phyloP scores from a whole-genome alignment of 2,888 invertebrate genomes.

The Sphaeridia pumilis region DNA sequence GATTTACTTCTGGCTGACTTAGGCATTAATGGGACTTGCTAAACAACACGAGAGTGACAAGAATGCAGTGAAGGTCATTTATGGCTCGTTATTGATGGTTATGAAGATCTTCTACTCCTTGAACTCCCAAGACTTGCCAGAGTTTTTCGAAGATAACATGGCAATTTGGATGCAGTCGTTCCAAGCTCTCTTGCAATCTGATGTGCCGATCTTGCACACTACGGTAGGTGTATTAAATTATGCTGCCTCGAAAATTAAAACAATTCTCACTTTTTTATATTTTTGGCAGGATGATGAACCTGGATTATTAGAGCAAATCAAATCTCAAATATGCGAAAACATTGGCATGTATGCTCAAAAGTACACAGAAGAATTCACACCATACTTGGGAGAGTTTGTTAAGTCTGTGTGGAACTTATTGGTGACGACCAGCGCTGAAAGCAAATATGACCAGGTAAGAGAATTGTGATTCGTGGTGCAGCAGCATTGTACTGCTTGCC shows the following conservation, averaged over 20 bases:
- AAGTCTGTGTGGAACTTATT: constrained; percentile 86
- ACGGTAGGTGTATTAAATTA: constrained; percentile 43
- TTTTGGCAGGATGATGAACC: constrained; percentile 78
- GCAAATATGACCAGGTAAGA: constrained; percentile 82
- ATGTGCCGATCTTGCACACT: constrained; percentile 64
- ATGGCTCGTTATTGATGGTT: constrained; percentile 73
- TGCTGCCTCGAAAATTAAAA: no score
- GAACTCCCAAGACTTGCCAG: constrained; percentile 95
- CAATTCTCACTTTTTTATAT: no score
- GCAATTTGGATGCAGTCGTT: constrained; percentile 87
- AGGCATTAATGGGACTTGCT: constrained; percentile 75
- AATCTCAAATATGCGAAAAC: constrained; percentile 93
- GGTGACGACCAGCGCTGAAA: constrained; percentile 66
- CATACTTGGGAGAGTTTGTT: constrained; percentile 83
- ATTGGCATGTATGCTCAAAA: constrained; percentile 89
- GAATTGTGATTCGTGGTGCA: no score
- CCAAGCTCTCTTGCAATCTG: constrained; percentile 61
- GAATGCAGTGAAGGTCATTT: constrained; percentile 71
- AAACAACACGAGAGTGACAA: constrained; percentile 64
- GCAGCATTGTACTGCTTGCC: no score
- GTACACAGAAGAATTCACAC: constrained; percentile 93
- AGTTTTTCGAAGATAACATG: constrained; percentile 99
- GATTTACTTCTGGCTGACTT: no score
- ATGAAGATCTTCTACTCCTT: constrained; percentile 94
- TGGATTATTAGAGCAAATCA: constrained; percentile 77